phyloP scores from a whole-genome alignment of 1,140 invertebrate species.

The Trachymyrmex septentrionalis region DNA sequence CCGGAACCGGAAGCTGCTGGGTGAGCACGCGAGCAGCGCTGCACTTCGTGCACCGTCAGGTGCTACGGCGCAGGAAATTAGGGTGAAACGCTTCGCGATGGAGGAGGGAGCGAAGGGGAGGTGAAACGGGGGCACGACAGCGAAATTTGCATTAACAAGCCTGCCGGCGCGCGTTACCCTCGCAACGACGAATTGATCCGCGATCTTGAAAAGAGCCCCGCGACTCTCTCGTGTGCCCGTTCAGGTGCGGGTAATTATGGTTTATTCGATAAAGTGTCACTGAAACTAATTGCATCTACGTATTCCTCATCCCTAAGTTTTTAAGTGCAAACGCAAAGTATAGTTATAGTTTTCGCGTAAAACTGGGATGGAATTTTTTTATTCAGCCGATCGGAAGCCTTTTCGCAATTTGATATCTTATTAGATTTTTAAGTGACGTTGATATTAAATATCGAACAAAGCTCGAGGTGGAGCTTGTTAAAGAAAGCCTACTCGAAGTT shows the following conservation, averaged over 20 bases:
- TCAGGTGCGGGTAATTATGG: constrained; percentile 33
- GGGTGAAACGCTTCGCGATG: constrained; percentile 66
- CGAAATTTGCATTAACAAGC: constrained; percentile 64
- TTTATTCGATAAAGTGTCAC: constrained; percentile 5
- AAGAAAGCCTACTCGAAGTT: background rate
- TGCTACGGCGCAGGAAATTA: constrained; percentile 71
- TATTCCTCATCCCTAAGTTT: background rate
- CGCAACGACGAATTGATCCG: constrained; percentile 22
- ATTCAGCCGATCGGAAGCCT: background rate
- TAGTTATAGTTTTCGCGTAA: background rate
- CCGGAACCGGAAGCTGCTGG: constrained; percentile 79
- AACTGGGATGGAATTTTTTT: constrained; percentile 5
- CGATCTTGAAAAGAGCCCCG: constrained; percentile 15
- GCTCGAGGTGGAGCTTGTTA: background rate
- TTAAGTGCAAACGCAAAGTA: background rate
- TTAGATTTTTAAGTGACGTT: background rate
- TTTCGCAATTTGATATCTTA: background rate
- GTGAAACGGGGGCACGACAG: constrained; percentile 1
- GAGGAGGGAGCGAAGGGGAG: background rate
- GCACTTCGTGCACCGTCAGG: constrained; percentile 66
- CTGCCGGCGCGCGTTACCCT: constrained; percentile 11
- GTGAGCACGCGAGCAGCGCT: constrained; percentile 75
- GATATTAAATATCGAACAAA: background rate
- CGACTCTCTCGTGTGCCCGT: background rate
- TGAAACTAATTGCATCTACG: background rate